Conservation (phyloP, 2,888 invertebrate genomes). For the Omphaloscelis lunosa region DNA sequence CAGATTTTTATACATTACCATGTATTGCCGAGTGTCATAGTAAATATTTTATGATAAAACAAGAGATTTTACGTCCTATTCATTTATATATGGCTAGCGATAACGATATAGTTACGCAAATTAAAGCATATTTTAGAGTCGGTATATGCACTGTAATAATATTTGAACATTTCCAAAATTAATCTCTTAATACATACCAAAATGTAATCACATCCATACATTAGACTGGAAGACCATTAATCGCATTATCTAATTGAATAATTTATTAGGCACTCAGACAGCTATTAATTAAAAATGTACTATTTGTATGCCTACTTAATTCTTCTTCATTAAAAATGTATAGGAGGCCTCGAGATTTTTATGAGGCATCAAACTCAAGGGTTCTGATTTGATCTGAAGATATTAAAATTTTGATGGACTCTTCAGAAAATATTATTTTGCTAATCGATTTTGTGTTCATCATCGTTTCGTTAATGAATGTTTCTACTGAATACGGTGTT, state of each 20-base stretch:
- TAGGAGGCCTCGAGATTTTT: slow-evolving; percentile 39
- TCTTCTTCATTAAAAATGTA: slow-evolving; percentile 44
- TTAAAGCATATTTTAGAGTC: no score
- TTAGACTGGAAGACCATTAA: slow-evolving; percentile 30
- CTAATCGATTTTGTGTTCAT: slow-evolving; percentile 30
- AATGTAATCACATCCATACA: slow-evolving; percentile 37
- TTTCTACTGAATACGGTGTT: neutral
- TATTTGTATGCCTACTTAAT: slow-evolving; percentile 44
- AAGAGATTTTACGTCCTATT: no score
- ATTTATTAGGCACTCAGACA: slow-evolving; percentile 52
- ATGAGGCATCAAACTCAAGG: slow-evolving; percentile 38
- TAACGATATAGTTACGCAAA: neutral
- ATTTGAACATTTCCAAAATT: neutral
- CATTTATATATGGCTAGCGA: neutral
- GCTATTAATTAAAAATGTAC: slow-evolving; percentile 58
- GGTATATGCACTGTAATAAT: neutral
- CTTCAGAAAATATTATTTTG: slow-evolving; percentile 36
- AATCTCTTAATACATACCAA: slow-evolving; percentile 1
- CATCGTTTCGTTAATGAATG: neutral
- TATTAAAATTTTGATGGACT: slow-evolving; percentile 40
- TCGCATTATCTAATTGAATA: slow-evolving; percentile 56
- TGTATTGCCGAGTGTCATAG: no score
- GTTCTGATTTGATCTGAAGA: slow-evolving; percentile 31
- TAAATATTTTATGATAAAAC: no score
- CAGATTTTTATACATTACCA: no score